phyloP scores from a whole-genome alignment of 2,797 vertebrate genomes.

The Vespertilio murinus region DNA sequence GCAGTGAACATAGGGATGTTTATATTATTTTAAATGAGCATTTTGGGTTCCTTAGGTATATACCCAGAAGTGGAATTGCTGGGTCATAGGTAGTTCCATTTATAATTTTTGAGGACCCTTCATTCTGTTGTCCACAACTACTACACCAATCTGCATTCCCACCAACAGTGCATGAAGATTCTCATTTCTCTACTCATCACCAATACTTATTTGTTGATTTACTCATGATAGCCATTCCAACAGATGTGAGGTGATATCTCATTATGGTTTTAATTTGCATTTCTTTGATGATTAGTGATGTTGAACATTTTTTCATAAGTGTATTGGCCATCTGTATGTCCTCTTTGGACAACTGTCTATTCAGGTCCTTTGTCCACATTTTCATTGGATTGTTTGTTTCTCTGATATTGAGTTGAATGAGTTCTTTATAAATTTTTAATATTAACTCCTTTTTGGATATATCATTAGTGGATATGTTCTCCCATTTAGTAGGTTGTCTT shows the following conservation, averaged over 20 bases:
- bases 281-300: neutral
- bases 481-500: neutral
- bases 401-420: neutral
- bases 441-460: neutral
- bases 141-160: neutral
- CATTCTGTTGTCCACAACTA: neutral
- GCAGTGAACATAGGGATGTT: neutral
- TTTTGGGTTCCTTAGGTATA: neutral
- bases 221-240: neutral
- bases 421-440: neutral
- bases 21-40: neutral
- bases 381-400: neutral
- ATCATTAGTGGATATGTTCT: neutral
- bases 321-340: neutral
- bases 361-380: neutral
- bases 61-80: neutral
- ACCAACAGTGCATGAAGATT: neutral
- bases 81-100: neutral
- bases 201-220: neutral
- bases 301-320: neutral
- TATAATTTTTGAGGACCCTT: neutral
- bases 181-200: neutral
- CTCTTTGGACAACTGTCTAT: neutral
- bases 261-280: neutral
- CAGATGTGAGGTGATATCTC: neutral